Conservation (phyloP, 2,113 vertebrate species). For the Grallaria varia region DNA sequence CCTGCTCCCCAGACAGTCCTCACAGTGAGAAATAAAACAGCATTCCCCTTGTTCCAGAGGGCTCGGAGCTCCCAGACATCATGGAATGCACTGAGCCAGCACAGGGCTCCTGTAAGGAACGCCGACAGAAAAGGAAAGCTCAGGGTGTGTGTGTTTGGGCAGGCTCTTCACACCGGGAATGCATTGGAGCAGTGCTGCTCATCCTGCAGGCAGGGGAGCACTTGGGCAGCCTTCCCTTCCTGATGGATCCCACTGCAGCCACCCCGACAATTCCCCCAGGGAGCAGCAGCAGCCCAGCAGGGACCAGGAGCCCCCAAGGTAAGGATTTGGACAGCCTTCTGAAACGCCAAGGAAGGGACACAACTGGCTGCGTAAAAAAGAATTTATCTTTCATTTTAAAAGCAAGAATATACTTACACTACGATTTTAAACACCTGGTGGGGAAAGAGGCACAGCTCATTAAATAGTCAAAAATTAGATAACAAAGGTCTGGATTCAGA, state of each 20-base stretch:
- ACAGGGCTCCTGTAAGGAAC: background rate
- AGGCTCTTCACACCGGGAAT: background rate
- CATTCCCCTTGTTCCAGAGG: no score
- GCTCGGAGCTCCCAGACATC: background rate
- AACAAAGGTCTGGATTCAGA: background rate
- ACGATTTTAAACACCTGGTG: background rate
- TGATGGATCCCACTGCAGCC: no score
- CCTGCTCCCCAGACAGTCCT: rapidly evolving
- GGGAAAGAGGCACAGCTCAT: background rate
- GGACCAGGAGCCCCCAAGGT: background rate
- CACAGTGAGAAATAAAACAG: background rate
- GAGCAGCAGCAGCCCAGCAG: background rate
- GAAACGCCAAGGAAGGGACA: background rate
- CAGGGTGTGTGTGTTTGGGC: background rate
- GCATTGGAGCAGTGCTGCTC: background rate
- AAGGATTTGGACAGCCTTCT: background rate
- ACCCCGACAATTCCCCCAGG: no score
- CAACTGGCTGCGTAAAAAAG: background rate
- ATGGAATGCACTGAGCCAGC: background rate
- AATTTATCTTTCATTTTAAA: background rate
- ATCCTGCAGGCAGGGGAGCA: background rate
- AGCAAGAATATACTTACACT: background rate
- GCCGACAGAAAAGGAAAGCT: background rate
- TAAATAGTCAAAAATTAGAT: background rate
- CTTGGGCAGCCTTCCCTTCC: no score